Percentiles rank a stretch among this genome's conserved stretches.
These are phyloP conservation scores for Ectobius pallidus DNA, from an alignment of 2,888 invertebrate species.

Conservation along the genomic window DNA sequence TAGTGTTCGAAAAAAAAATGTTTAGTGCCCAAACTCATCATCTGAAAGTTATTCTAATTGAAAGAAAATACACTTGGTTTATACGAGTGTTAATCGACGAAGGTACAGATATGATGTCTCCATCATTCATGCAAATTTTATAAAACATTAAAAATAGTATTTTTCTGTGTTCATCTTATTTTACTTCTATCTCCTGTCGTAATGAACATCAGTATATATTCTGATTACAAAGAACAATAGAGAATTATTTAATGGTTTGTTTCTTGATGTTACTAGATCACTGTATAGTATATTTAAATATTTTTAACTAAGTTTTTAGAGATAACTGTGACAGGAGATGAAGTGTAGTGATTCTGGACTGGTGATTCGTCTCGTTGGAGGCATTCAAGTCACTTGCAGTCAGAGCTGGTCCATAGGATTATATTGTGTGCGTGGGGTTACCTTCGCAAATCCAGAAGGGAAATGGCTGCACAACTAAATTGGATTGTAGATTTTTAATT, in stretches of 20 bases:
- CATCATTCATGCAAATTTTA: slow-evolving; percentile 12
- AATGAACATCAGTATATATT: background rate
- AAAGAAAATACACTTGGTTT: no score
- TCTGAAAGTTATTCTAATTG: no score
- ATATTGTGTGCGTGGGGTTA: slow-evolving; percentile 15
- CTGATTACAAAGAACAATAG: background rate
- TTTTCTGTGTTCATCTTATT: slow-evolving; percentile 6
- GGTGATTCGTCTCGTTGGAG: slow-evolving; percentile 6
- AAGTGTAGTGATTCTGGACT: background rate
- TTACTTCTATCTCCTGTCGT: slow-evolving; percentile 1
- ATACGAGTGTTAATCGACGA: no score
- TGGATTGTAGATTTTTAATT: background rate
- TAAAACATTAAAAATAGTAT: slow-evolving; percentile 19
- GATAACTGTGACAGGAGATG: background rate
- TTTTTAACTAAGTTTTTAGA: background rate
- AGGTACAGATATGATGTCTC: no score
- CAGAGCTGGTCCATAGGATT: slow-evolving; percentile 24
- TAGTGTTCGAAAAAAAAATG: no score
- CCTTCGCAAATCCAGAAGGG: slow-evolving; percentile 22
- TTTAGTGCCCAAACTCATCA: no score
- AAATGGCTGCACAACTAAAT: slow-evolving; percentile 11
- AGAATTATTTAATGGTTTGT: no score
- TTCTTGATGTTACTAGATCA: no score
- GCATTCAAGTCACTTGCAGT: slow-evolving; percentile 28
- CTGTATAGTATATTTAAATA: no score